A percentile compares a stretch with the other conserved stretches of the same genome.
Evolutionary conservation across 37 sponge, comb jelly and placozoan genomes (phyloP).

Genomic region (Agelas oroides): DNA sequence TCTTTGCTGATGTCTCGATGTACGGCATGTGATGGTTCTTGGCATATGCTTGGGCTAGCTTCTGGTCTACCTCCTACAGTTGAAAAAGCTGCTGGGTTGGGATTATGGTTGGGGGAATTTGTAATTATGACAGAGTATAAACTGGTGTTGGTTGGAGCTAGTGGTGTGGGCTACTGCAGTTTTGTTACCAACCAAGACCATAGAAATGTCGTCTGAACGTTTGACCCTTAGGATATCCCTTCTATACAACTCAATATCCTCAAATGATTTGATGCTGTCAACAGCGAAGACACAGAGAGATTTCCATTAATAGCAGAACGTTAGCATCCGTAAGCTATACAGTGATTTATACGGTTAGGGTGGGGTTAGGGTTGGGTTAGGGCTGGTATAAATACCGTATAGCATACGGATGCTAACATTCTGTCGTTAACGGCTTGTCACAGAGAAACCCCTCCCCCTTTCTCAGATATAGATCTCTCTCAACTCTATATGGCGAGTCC

Average conservation of each 20-base stretch:
- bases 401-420: too few relatives aligned
- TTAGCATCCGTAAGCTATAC: too few relatives aligned
- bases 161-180: conserved; percentile 94
- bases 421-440: conserved; percentile 98
- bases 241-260: conserved; percentile 89
- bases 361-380: too few relatives aligned
- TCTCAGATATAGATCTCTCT: conserved; percentile 98
- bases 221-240: conserved; percentile 93
- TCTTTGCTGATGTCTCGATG: conserved; percentile 97
- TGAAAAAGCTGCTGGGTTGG: too few relatives aligned
- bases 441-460: conserved; percentile 96
- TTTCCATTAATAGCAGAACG: conserved; percentile 93
- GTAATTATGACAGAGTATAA: too few relatives aligned
- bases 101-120: too few relatives aligned
- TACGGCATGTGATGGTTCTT: conserved; percentile 90
- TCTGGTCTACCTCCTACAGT: conserved; percentile 81
- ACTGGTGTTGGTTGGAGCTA: too few relatives aligned
- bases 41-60: conserved; percentile 78
- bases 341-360: too few relatives aligned
- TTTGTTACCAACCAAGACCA: conserved; percentile 97
- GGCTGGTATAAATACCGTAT: too few relatives aligned
- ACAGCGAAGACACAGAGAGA: conserved; percentile 95
- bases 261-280: conserved; percentile 92
- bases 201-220: conserved; percentile 92
- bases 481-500: conserved; percentile 92